Base-by-base conservation (phyloP, 2,113 vertebrate genomes). In the Protobothrops mucrosquamatus region DNA sequence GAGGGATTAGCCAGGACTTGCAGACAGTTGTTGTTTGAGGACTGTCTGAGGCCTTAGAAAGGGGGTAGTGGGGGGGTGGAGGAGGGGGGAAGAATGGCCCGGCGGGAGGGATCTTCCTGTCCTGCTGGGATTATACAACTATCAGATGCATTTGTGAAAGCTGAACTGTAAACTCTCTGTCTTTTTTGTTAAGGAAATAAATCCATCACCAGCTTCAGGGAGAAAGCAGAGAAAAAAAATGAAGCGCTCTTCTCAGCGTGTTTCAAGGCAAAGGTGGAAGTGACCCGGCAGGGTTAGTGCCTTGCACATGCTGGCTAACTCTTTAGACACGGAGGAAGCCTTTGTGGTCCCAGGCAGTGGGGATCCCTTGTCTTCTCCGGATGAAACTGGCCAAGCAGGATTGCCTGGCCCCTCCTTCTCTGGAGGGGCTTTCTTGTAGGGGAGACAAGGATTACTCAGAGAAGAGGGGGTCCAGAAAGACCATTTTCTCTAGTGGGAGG, bases 1-100 rank as follows among this genome's bases (percentile, higher is more conserved):
- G 97, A 96, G 96, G 97, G 97, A 98, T 98, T 98, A 98, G 94
- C 95, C 64, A 51, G 90, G 91, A 94, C 95, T 88, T 89, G 95
- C 96, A 97, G 95, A 97, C 97, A 97, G 97, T 98, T 97, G 97
- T 97, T 98, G 97, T 98, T 97, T 97, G 97, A 98, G 96, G 92
- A 97, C 95, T 96, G 96, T 97, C 98, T 97, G 97, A 97, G 97
- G 97, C 95, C 95, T 34, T 94, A 95, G 94, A 95, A 95, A 92
- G 95, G 96, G 93, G 93, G 94, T 94, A 91, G 89, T 1, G 54
- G 88, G 91, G 94, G 56, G 94, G 1, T 48, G 91, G n/a, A 91
- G 91, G 48, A 88, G 48, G 6, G 1, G 93, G 56, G 22, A 93
- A 92, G 94, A 94, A 91, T 92, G 94, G 91, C 94, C 95, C 93